These are phyloP conservation scores for Onychorhynchus coronatus DNA, from an alignment of 2,113 vertebrate genomes.

Conservation along the genomic window DNA sequence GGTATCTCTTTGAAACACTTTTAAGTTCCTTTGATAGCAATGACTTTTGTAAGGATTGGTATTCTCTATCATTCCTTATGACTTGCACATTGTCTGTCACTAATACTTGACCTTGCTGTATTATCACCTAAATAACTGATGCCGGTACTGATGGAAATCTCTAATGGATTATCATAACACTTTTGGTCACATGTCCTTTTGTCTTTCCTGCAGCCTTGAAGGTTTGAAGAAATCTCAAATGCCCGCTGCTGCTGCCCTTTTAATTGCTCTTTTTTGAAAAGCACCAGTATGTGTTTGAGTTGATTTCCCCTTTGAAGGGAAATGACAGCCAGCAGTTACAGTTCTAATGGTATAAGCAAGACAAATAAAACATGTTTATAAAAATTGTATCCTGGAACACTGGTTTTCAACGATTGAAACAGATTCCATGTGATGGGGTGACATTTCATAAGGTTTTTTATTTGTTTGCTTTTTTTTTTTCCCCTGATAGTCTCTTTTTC, in stretches of 20 bases:
- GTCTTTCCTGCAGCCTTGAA: slow-evolving; percentile 76
- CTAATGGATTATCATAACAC: slow-evolving; percentile 78
- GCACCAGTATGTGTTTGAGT: slow-evolving; percentile 80
- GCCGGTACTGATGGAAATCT: slow-evolving; percentile 77
- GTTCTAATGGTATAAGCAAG: slow-evolving; percentile 76
- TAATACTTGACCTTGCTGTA: slow-evolving; percentile 78
- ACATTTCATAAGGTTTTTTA: neutral
- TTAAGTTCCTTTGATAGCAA: slow-evolving; percentile 73
- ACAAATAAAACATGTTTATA: slow-evolving; percentile 82
- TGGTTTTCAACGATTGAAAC: slow-evolving; percentile 73
- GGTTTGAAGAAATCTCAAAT: slow-evolving; percentile 77
- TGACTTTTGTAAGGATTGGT: slow-evolving; percentile 79
- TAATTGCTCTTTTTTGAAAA: slow-evolving; percentile 82
- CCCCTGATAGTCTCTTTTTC: neutral
- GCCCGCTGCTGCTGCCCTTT: slow-evolving; percentile 78
- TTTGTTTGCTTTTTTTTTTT: neutral
- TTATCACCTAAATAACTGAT: slow-evolving; percentile 75
- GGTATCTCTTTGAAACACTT: slow-evolving; percentile 73
- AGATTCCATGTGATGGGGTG: slow-evolving; percentile 3
- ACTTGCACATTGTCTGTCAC: slow-evolving; percentile 76
- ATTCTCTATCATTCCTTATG: slow-evolving; percentile 75
- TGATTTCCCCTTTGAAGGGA: slow-evolving; percentile 78
- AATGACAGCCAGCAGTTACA: slow-evolving; percentile 77
- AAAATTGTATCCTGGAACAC: slow-evolving; percentile 78
- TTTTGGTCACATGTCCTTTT: slow-evolving; percentile 73